Evolutionary conservation across 2,797 vertebrate species (phyloP).

Genomic region (Phylloscopus collybita): DNA sequence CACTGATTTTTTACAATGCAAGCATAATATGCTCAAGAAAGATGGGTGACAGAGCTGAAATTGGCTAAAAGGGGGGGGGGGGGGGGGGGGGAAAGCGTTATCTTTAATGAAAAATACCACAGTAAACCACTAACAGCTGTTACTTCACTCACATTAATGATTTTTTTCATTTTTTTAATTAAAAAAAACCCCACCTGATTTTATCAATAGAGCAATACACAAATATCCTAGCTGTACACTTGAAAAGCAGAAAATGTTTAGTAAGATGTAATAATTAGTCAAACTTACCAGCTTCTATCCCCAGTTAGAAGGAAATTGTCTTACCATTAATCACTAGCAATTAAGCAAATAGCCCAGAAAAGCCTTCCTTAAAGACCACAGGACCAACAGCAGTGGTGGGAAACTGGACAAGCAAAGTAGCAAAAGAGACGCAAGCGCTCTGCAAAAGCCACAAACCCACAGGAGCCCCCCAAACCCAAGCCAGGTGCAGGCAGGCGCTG

Average conservation of each 20-base stretch:
- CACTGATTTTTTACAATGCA: background rate
- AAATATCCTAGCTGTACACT: background rate
- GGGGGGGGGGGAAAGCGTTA: background rate
- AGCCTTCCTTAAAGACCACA: background rate
- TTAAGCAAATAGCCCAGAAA: background rate
- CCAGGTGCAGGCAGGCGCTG: rapidly evolving
- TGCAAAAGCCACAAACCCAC: background rate
- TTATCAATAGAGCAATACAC: background rate
- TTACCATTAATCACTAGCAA: background rate
- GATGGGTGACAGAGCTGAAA: background rate
- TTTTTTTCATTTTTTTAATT: background rate
- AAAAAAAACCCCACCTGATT: background rate
- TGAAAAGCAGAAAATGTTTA: background rate
- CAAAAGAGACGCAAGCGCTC: rapidly evolving
- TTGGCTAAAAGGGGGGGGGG: background rate
- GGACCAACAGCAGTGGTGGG: background rate
- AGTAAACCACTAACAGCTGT: background rate
- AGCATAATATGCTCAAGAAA: background rate
- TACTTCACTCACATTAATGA: background rate
- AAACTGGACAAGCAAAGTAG: background rate
- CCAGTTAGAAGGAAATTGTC: background rate
- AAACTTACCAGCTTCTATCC: background rate
- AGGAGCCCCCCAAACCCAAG: background rate
- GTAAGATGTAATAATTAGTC: background rate
- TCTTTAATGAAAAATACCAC: background rate